Base-by-base conservation (phyloP, 2,888 invertebrate genomes). In the Melipona bicolor region DNA sequence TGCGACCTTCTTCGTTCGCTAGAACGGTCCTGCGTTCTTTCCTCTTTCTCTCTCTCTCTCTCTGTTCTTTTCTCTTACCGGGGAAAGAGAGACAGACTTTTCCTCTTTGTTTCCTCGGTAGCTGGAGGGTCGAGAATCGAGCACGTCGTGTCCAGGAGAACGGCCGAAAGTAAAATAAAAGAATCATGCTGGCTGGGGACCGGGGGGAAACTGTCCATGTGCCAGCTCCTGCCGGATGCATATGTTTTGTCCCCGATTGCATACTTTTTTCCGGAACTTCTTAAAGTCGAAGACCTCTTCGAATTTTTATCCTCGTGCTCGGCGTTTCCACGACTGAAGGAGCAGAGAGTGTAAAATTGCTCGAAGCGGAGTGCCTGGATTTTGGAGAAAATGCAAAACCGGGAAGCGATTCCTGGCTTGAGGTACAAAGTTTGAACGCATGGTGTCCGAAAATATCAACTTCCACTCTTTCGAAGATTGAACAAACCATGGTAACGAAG, bases 181-280 rank as follows among this genome's bases (percentile, higher is more conserved):
- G 93, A 92, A 94, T 92, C 92, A 94, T 94, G 94, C 94, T 94
- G 94, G 94, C 91, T 91, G 91, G 92, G 92, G 92, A 84, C 82
- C 86, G 77, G 71, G 77, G 71, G 81, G 73, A 86, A 88, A 88
- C 88, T 90, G 85, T 84, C 81, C 84, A 69, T 85, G 81, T 81
- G 84, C 79, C 84, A 79, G 77, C 77, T 71, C 61, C 68, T 70
- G 36, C 74, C n/a, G 81, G 82, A 81, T 74, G 86, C 70, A 69
- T 81, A 87, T 89, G 79, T 89, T 87, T 89, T 88, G 89, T 89
- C 89, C 81, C 62, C 61, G 68, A 71, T 70, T 79, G 67, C 80
- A 68, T 65, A 69, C 50, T 75, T 79, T 74, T 64, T 72, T 65
- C 24, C 27, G 2, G 21, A 13, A 17, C 43, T 67, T 24, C 15